phyloP scores from a whole-genome alignment of 35 echinoderm and acorn worm genomes.

The Patiria miniata region DNA sequence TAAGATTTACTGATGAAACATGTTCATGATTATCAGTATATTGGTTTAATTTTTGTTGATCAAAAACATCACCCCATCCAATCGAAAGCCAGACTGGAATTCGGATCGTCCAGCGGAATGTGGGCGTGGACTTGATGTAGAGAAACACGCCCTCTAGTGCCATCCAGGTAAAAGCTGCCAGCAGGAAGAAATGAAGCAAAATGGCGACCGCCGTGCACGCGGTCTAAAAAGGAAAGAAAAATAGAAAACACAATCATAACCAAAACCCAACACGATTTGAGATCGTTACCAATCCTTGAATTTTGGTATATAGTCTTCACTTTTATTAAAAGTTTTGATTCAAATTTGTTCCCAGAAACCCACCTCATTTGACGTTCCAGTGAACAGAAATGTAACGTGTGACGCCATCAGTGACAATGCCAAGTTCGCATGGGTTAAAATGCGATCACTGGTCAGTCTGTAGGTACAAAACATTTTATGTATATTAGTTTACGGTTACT shows the following conservation, averaged over 20 bases:
- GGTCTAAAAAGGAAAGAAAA: not conserved
- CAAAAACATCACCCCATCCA: slow-evolving; percentile 7
- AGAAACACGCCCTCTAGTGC: not conserved
- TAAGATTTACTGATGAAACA: no score
- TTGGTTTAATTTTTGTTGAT: no score
- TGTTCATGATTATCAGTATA: no score
- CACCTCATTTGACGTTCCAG: not conserved
- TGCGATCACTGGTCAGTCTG: not conserved
- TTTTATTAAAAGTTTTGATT: not conserved
- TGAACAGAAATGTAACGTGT: not conserved
- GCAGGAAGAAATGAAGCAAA: slow-evolving; percentile 13
- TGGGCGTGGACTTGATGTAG: not conserved
- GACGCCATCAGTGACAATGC: not conserved
- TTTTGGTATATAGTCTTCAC: not conserved
- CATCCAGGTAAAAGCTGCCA: slow-evolving; percentile 15
- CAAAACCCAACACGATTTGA: no score
- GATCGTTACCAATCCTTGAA: no score
- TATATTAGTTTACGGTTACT: no score
- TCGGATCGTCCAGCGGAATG: slow-evolving; percentile 1
- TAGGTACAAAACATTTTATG: not conserved
- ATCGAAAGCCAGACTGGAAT: not conserved
- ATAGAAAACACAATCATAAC: no score
- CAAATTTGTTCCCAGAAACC: not conserved
- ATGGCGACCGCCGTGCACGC: not conserved
- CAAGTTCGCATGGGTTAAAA: not conserved